Conservation (phyloP, 2,888 invertebrate species). For the Lacanobia wlatinum region DNA sequence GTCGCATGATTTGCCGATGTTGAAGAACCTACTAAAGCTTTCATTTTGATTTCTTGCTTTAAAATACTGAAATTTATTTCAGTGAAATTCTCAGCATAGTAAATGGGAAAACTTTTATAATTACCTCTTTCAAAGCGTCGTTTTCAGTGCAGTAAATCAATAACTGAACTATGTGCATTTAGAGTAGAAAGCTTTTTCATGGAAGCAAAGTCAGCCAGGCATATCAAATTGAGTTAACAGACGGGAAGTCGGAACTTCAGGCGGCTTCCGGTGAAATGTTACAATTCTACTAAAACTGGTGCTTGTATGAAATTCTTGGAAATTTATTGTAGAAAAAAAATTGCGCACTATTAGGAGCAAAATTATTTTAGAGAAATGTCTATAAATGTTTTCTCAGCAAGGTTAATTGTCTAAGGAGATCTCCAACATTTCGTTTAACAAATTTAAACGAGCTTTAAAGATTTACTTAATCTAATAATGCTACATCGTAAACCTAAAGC, state of each 20-base stretch:
- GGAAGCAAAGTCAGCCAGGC: constrained; percentile 3
- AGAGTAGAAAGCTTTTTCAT: constrained; percentile 13
- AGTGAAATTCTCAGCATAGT: neutral
- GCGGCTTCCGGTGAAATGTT: constrained; percentile 5
- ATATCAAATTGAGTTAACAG: constrained; percentile 24
- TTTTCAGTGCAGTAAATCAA: constrained; percentile 8
- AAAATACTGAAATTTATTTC: neutral
- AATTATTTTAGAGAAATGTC: neutral
- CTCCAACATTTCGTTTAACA: constrained; percentile 8
- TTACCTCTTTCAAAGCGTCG: neutral
- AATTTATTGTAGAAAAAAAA: neutral
- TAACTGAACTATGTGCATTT: constrained; percentile 16
- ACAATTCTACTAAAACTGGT: neutral
- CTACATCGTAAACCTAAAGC: neutral
- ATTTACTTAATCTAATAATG: neutral
- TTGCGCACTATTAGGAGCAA: neutral
- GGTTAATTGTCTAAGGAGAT: neutral
- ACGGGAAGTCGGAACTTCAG: constrained; percentile 3
- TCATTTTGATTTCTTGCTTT: neutral
- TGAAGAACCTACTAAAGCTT: neutral
- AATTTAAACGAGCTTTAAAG: neutral
- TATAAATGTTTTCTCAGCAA: neutral
- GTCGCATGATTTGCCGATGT: neutral
- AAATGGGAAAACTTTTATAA: neutral
- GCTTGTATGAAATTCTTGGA: constrained; percentile 1